Percentiles rank a stretch among this genome's conserved stretches.
Evolutionary conservation across 2,888 invertebrate genomes (phyloP).

Genomic region (Unio pictorum): DNA sequence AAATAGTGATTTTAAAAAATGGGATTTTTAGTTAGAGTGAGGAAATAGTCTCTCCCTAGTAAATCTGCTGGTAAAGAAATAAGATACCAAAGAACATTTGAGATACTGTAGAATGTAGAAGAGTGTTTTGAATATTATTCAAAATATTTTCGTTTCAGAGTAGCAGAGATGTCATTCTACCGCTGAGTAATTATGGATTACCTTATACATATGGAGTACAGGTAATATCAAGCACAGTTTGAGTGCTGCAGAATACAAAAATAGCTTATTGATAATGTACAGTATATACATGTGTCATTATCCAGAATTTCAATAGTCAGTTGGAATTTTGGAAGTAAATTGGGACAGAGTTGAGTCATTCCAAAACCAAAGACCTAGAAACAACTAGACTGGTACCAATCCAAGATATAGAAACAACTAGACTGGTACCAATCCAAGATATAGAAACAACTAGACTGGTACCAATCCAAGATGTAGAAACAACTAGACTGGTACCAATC

Average conservation of each 20-base stretch:
- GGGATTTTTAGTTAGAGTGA: no score
- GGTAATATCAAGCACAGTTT: slow-evolving; percentile 12
- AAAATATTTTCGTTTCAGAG: slow-evolving; percentile 23
- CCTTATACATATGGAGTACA: slow-evolving; percentile 34
- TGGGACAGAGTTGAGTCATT: no score
- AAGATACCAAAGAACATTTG: background rate
- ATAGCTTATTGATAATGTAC: background rate
- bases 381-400: no score
- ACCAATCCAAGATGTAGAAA: no score
- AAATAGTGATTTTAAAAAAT: no score
- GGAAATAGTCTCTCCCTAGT: background rate
- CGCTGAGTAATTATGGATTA: slow-evolving; percentile 16
- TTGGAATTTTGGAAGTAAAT: no score
- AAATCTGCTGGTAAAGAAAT: background rate
- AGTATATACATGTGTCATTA: background rate
- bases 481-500: no score
- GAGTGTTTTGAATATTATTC: background rate
- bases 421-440: no score
- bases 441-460: no score
- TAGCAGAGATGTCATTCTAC: slow-evolving; percentile 30
- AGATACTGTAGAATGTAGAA: no score
- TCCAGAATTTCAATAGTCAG: background rate
- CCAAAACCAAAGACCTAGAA: no score
- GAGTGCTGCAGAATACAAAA: background rate
- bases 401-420: no score